Evolutionary conservation across 2,888 invertebrate species (phyloP).

Genomic region (Heliconius charithonia): DNA sequence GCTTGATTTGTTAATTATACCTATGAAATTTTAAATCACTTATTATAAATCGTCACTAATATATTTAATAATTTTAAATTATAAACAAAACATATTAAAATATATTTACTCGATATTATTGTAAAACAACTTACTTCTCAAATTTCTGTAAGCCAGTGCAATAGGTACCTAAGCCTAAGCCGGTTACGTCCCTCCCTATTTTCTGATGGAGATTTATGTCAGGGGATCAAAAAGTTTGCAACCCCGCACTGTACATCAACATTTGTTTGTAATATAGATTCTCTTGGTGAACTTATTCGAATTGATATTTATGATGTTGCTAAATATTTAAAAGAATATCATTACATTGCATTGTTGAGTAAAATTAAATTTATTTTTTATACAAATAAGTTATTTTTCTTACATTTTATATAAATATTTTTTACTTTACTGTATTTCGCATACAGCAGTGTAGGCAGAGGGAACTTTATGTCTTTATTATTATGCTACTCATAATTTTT

Average conservation of each 20-base stretch:
- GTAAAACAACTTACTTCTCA: background rate
- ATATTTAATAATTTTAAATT: too few relatives aligned
- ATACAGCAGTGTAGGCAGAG: too few relatives aligned
- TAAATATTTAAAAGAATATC: background rate
- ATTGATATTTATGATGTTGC: constrained; percentile 28
- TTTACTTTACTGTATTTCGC: too few relatives aligned
- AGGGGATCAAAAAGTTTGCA: constrained; percentile 81
- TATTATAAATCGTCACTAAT: too few relatives aligned
- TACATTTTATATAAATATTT: too few relatives aligned
- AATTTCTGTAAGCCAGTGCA: constrained; percentile 8
- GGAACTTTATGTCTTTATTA: too few relatives aligned
- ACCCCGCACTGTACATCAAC: constrained; percentile 61
- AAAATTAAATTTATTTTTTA: background rate
- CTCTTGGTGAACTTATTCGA: constrained; percentile 21
- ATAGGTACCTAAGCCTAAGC: constrained; percentile 76
- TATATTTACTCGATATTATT: background rate
- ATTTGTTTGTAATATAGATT: constrained; percentile 43
- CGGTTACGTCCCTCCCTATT: constrained; percentile 82
- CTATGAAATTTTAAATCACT: too few relatives aligned
- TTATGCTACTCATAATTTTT: background rate
- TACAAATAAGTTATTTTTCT: background rate
- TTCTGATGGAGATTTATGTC: constrained; percentile 84
- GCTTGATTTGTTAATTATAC: too few relatives aligned
- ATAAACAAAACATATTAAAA: background rate
- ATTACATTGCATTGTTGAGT: background rate